phyloP scores from a whole-genome alignment of 2,113 vertebrate genomes.

The Colossoma macropomum region DNA sequence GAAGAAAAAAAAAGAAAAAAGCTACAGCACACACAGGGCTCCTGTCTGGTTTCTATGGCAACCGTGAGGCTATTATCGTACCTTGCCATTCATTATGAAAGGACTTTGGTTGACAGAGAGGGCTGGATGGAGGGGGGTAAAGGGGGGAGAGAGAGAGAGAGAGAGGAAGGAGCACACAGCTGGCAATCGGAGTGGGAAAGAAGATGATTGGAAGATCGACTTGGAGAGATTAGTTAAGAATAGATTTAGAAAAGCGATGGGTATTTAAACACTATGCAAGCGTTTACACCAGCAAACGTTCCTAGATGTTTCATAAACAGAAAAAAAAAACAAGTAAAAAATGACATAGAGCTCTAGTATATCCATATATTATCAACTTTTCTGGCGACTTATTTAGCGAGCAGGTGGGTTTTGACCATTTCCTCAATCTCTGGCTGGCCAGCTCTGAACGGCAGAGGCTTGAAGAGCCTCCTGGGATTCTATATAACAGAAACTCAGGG shows the following conservation, averaged over 20 bases:
- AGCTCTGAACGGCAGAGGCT: not conserved
- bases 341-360: not conserved
- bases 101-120: constrained; percentile 90
- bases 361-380: constrained; percentile 23
- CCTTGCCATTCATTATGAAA: constrained; percentile 99
- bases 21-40: constrained; percentile 83
- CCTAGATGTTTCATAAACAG: not conserved
- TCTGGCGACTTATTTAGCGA: not conserved
- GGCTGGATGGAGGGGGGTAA: constrained; percentile 71
- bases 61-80: constrained; percentile 95
- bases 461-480: constrained; percentile 17
- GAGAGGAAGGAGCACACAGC: constrained; percentile 40
- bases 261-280: not conserved
- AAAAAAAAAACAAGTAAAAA: not conserved
- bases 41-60: constrained; percentile 95
- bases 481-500: not conserved
- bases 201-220: constrained; percentile 20
- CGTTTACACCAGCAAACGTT: not conserved
- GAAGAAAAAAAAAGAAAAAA: constrained; percentile 76
- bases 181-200: constrained; percentile 34
- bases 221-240: constrained; percentile 23
- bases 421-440: not conserved
- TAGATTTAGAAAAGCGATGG: not conserved
- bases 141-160: constrained; percentile 31
- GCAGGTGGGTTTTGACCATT: constrained; percentile 28